Evolutionary conservation across 2,888 invertebrate species (phyloP), one percentile per base, ranked within the genome.

Genomic region (Drosophila cracens): DNA sequence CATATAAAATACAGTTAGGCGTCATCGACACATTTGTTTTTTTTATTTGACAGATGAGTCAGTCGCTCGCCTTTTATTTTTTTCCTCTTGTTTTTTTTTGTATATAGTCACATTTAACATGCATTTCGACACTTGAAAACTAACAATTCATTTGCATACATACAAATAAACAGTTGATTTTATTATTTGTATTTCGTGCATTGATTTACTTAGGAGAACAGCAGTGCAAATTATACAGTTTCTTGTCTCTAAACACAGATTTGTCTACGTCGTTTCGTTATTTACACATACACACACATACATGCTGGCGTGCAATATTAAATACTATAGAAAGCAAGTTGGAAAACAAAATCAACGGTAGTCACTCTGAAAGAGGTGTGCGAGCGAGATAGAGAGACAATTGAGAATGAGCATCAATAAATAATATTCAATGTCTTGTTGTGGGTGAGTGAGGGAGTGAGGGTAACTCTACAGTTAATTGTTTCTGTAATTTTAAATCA

Each of bases 341-440:
- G 67, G 29, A 76, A 70, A 74, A 70, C 62, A 78, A 72, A 80
- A 74, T 59, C 74, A 78, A 67, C 60, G 72, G 68, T 75, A 75
- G 80, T 66, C 69, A 52, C 48, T 43, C 46, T 62, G 48, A 65
- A n/a, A 40, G 36, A 36, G 52, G 4, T 29, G 40, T 4, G 56
- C 18, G n/a, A 29, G 38, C 27, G 27, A 36, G 38, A 25, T 52
- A 53, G 40, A 46, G 34, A 46, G 60, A 38, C 53, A 48, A 65
- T 56, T 43, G 61, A 64, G 49, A 54, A 64, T 65, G 74, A 89
- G 77, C 83, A 79, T 77, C 85, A 82, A 85, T 89, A 85, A 89
- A 84, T 87, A 89, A 70, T 68, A 66, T 82, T 84, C 71, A 84
- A 82, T 84, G 76, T 82, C 77, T 74, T 73, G 65, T 65, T 64